phyloP scores from a whole-genome alignment of 2,113 vertebrate species.

The Tamias sibiricus region DNA sequence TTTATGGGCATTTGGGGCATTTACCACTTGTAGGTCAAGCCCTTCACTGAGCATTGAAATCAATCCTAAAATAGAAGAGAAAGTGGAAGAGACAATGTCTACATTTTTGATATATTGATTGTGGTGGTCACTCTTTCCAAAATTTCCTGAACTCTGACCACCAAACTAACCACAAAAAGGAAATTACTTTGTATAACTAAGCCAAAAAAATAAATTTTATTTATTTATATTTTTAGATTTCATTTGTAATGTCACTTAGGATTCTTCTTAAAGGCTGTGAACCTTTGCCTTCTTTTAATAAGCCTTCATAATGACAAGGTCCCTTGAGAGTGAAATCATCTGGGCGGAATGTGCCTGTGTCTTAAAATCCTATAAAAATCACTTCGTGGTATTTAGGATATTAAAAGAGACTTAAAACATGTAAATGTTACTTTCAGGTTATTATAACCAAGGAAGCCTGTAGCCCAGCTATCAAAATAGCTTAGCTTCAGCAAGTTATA shows the following conservation, averaged over 20 bases:
- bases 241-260: conserved; percentile 52
- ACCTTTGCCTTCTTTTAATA: conserved; percentile 74
- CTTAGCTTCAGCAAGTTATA: conserved; percentile 64
- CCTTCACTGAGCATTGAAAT: not conserved
- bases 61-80: conserved; percentile 39
- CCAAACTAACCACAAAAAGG: conserved; percentile 42
- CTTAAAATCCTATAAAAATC: conserved; percentile 82
- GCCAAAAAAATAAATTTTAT: not conserved
- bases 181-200: conserved; percentile 48
- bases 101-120: conserved; percentile 19
- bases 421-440: conserved; percentile 78
- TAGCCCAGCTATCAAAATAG: conserved; percentile 71
- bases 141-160: not conserved
- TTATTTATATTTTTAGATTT: conserved; percentile 22
- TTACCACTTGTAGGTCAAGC: conserved; percentile 23
- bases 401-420: conserved; percentile 81
- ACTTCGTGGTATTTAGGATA: conserved; percentile 70
- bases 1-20: conserved; percentile 19
- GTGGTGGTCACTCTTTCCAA: conserved; percentile 55
- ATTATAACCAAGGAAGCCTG: conserved; percentile 71
- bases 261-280: conserved; percentile 73
- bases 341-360: conserved; percentile 62
- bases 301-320: conserved; percentile 67
- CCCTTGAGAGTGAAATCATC: conserved; percentile 82
- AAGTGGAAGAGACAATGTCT: conserved; percentile 11